Evolutionary conservation across 2,888 invertebrate genomes (phyloP).

Genomic region (Gibbula magus): DNA sequence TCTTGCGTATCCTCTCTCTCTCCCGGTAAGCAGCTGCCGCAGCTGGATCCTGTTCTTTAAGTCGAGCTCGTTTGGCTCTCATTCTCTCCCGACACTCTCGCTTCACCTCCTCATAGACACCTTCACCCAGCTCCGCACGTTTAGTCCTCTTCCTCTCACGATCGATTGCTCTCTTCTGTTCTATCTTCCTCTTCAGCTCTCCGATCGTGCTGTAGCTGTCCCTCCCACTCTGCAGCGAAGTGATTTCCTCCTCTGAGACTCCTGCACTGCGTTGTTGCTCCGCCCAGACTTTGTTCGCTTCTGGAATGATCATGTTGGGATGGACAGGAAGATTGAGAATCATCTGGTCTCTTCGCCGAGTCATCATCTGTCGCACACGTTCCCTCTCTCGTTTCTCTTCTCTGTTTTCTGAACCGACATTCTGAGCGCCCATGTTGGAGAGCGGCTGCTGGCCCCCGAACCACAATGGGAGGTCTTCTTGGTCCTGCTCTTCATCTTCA

Average conservation of each 20-base stretch:
- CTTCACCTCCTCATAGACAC: neutral
- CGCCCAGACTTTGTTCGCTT: neutral
- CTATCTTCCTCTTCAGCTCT: conserved; percentile 1
- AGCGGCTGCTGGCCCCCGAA: too few relatives aligned
- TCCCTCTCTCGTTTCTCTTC: neutral
- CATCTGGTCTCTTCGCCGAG: neutral
- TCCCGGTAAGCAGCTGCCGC: conserved; percentile 17
- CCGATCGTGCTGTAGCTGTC: neutral
- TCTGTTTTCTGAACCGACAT: too few relatives aligned
- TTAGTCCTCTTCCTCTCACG: conserved; percentile 3
- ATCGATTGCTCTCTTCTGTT: neutral
- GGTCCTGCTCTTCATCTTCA: too few relatives aligned
- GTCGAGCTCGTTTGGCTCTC: conserved; percentile 3
- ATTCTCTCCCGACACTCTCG: neutral
- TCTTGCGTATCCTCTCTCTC: neutral
- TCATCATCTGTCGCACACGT: neutral
- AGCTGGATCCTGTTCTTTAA: conserved; percentile 1
- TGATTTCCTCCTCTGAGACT: neutral
- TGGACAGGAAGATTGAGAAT: neutral
- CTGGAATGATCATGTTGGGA: neutral
- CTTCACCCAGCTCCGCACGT: neutral
- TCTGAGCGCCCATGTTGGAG: too few relatives aligned
- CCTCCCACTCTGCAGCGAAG: neutral
- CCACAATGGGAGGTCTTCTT: too few relatives aligned
- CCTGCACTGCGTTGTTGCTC: conserved; percentile 4